A percentile compares a stretch with the other conserved stretches of the same genome.
These are phyloP conservation scores for Latrodectus elegans DNA, from an alignment of 2,888 invertebrate genomes.

Conservation along the genomic window DNA sequence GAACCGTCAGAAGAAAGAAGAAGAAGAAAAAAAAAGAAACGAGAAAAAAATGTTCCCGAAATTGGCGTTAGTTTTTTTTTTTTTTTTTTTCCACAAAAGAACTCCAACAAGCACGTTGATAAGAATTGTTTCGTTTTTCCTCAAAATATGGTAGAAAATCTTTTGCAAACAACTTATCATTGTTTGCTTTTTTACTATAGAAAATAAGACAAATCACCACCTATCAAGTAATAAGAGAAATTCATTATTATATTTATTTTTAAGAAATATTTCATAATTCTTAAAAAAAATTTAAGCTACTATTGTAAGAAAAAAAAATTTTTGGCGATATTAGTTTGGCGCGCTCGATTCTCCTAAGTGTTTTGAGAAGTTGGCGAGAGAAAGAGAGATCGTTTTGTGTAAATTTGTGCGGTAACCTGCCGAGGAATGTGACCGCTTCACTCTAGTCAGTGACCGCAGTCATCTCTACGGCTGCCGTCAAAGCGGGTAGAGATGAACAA, in stretches of 20 bases:
- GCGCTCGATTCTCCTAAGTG: not conserved
- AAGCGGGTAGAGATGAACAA: conserved; percentile 29
- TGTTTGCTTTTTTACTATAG: not conserved
- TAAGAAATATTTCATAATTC: too few species aligned
- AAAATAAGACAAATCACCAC: conserved; percentile 18
- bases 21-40: conserved; percentile 2
- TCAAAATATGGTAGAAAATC: not conserved
- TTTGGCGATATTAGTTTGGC: conserved; percentile 22
- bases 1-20: conserved; percentile 4
- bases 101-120: too few species aligned
- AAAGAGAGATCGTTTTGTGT: conserved; percentile 33
- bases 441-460: conserved; percentile 54
- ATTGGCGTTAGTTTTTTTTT: conserved; percentile 36
- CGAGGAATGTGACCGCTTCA: conserved; percentile 51
- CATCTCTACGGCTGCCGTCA: conserved; percentile 42
- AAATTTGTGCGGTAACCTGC: conserved; percentile 39
- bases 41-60: conserved; percentile 13
- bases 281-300: too few species aligned
- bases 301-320: not conserved
- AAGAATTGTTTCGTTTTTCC: too few species aligned
- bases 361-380: conserved; percentile 37
- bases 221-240: not conserved
- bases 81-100: too few species aligned
- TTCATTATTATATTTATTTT: too few species aligned
- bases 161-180: not conserved